A percentile compares a stretch with the other conserved stretches of the same genome.
Evolutionary conservation across 1,140 invertebrate species (phyloP).

Genomic region (Drosophila lacertosa): DNA sequence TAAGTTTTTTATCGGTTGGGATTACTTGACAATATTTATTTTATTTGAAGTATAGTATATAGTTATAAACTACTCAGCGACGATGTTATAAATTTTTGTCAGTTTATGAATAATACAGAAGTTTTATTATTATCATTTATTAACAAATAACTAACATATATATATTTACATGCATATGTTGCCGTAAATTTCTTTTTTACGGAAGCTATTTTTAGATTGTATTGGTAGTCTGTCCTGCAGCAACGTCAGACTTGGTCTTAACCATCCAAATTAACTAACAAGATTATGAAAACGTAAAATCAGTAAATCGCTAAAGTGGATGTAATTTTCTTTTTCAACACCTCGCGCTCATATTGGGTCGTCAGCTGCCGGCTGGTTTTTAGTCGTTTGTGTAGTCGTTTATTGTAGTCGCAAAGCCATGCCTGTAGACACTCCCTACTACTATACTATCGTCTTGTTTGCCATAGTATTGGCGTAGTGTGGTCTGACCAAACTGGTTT

Average conservation of each 20-base stretch:
- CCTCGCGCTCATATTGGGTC: conserved; percentile 79
- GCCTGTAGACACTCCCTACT: conserved; percentile 45
- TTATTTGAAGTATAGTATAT: background rate
- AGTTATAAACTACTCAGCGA: no score
- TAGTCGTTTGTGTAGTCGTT: conserved; percentile 51
- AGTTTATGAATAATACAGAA: no score
- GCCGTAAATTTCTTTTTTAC: conserved; percentile 1
- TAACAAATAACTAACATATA: background rate
- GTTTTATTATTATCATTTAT: no score
- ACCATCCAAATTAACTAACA: conserved; percentile 80
- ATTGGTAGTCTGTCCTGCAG: conserved; percentile 5
- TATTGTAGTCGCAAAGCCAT: conserved; percentile 48
- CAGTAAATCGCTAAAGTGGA: conserved; percentile 82
- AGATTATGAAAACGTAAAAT: conserved; percentile 83
- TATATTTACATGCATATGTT: conserved; percentile 8
- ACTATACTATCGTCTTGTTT: conserved; percentile 55
- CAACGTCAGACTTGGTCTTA: conserved; percentile 48
- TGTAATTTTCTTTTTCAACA: conserved; percentile 83
- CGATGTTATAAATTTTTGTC: background rate
- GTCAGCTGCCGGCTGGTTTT: conserved; percentile 73
- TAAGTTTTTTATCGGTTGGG: background rate
- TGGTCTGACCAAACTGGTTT: conserved; percentile 72
- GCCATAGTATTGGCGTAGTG: conserved; percentile 29
- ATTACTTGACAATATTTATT: background rate
- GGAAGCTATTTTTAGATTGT: background rate